Conservation (phyloP, 2,888 invertebrate genomes). For the Thymelicus lineola region DNA sequence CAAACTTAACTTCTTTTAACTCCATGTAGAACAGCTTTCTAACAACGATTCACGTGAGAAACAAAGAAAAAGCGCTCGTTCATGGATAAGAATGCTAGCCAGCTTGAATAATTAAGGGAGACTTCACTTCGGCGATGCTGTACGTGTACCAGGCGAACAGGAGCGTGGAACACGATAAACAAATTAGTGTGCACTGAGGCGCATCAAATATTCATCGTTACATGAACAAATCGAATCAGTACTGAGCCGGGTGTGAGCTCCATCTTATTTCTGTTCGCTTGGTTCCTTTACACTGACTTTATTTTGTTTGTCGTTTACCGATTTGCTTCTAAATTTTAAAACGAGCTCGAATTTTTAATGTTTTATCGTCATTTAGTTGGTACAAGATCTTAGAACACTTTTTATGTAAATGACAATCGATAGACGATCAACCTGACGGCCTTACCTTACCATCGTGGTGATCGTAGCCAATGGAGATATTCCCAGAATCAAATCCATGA, state of each 20-base stretch:
- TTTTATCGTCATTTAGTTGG: no score
- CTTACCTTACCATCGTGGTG: no score
- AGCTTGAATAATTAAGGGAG: slow-evolving; percentile 60
- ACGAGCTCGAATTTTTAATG: neutral
- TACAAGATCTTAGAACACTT: no score
- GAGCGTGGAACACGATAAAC: slow-evolving; percentile 76
- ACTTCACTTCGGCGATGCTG: slow-evolving; percentile 56
- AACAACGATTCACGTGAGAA: neutral
- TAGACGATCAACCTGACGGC: no score
- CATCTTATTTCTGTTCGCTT: slow-evolving; percentile 71
- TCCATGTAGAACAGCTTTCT: neutral
- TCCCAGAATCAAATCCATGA: no score
- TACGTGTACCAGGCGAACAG: slow-evolving; percentile 65
- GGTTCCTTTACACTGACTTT: slow-evolving; percentile 50
- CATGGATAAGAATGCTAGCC: slow-evolving; percentile 45
- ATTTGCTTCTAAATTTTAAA: neutral
- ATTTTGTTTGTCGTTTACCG: slow-evolving; percentile 45
- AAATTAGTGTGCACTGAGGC: slow-evolving; percentile 84
- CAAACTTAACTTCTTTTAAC: neutral
- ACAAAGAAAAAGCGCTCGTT: neutral
- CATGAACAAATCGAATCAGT: slow-evolving; percentile 84
- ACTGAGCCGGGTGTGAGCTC: slow-evolving; percentile 63
- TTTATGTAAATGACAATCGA: no score
- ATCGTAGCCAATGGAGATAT: no score
- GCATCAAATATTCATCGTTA: slow-evolving; percentile 83